A percentile compares a stretch with the other conserved stretches of the same genome.
Conservation (phyloP, 2,888 invertebrate species). For the Unio pictorum region DNA sequence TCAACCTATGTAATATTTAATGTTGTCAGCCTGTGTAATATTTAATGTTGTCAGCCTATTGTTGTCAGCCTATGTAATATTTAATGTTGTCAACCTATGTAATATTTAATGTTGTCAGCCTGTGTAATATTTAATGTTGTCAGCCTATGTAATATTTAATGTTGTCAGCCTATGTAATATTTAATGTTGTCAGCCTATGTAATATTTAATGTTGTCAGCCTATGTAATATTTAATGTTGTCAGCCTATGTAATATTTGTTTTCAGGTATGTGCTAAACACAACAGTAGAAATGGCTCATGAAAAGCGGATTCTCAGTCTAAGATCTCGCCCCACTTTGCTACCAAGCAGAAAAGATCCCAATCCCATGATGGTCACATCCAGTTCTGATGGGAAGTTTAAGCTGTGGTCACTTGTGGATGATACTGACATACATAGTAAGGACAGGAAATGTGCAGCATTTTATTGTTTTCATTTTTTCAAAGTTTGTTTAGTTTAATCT, state of each 20-base stretch:
- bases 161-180: constrained; percentile 9
- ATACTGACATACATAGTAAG: constrained; percentile 73
- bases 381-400: constrained; percentile 81
- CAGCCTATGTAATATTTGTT: constrained; percentile 15
- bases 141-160: too few relatives aligned
- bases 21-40: too few relatives aligned
- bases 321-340: constrained; percentile 76
- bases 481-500: too few relatives aligned
- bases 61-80: constrained; percentile 9
- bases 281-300: constrained; percentile 82
- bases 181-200: background rate
- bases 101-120: too few relatives aligned
- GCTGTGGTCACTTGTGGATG: constrained; percentile 79
- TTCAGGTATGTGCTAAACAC: constrained; percentile 81
- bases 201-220: too few relatives aligned
- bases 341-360: constrained; percentile 8
- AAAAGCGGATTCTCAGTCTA: constrained; percentile 76
- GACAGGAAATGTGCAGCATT: background rate
- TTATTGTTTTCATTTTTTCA: too few relatives aligned
- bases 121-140: constrained; percentile 8
- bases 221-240: constrained; percentile 8
- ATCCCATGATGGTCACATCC: constrained; percentile 77
- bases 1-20: constrained; percentile 9
- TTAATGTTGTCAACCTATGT: background rate
- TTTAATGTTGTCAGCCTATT: too few relatives aligned